A percentile compares a stretch with the other conserved stretches of the same genome.
Conservation (phyloP, 2,888 invertebrate genomes). For the Itoplectis maculator region DNA sequence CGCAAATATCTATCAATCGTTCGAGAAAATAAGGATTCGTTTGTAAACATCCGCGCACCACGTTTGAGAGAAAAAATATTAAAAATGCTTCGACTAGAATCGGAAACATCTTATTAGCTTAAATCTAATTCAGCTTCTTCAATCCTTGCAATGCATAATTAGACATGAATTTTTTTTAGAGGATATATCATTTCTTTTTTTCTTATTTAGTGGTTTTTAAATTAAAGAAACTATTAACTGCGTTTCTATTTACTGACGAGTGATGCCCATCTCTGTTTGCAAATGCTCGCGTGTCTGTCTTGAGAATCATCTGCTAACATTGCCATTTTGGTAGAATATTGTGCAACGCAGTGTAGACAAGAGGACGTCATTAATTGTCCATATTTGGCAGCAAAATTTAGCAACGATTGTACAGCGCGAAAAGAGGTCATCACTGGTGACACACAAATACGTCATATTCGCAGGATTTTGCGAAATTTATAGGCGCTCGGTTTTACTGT, state of each 20-base stretch:
- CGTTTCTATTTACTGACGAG: no score
- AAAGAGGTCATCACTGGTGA: background rate
- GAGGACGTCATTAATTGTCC: background rate
- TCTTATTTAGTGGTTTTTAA: no score
- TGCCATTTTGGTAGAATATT: background rate
- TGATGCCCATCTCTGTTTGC: no score
- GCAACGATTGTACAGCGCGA: background rate
- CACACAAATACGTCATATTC: background rate
- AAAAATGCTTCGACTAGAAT: no score
- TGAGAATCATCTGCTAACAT: background rate
- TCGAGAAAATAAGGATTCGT: conserved; percentile 4
- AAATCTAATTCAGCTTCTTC: no score
- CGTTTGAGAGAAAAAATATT: no score
- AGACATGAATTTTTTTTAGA: no score
- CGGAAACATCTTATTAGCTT: no score
- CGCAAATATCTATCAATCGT: background rate
- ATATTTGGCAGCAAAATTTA: background rate
- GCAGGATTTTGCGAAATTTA: background rate
- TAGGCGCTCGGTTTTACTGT: background rate
- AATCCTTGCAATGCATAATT: no score
- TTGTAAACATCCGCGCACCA: background rate
- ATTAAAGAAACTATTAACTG: no score
- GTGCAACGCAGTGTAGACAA: background rate
- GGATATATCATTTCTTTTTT: no score
- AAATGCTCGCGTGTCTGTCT: no score